phyloP scores from a whole-genome alignment of 2,113 vertebrate genomes.

The Crocuta crocuta region DNA sequence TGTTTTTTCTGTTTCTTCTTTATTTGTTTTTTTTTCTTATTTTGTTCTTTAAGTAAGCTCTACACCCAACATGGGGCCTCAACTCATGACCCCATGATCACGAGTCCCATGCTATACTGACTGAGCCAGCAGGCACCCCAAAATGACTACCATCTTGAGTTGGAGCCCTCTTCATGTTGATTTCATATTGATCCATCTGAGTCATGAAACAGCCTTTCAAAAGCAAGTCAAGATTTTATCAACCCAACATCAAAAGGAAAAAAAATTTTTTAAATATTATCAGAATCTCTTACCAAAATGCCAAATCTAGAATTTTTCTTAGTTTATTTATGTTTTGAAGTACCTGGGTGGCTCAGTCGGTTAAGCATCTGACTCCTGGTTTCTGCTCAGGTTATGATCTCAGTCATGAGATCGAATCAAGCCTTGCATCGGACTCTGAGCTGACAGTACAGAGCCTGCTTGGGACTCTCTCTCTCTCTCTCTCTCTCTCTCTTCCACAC shows the following conservation, averaged over 20 bases:
- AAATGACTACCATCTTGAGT: background rate
- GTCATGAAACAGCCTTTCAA: background rate
- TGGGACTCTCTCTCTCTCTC: no score
- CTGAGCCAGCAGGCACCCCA: background rate
- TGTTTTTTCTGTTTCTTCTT: background rate
- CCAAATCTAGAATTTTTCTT: background rate
- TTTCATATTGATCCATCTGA: background rate
- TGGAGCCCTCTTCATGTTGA: background rate
- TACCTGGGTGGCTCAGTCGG: background rate
- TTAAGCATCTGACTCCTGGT: background rate
- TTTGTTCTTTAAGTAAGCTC: background rate
- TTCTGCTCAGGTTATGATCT: background rate
- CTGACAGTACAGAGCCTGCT: background rate
- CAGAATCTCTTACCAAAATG: background rate
- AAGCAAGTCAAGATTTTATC: background rate
- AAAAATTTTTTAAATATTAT: background rate
- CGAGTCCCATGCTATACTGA: background rate
- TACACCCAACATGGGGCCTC: background rate
- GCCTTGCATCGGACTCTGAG: background rate
- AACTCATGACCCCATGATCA: background rate
- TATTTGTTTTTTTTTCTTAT: background rate
- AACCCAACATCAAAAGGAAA: background rate
- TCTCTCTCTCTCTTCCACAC: no score
- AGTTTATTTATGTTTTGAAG: no score
- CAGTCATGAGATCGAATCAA: background rate